Percentiles rank a stretch among this genome's conserved stretches.
These are phyloP conservation scores for Lasiurus borealis DNA, from an alignment of 2,113 vertebrate species.

Conservation along the genomic window DNA sequence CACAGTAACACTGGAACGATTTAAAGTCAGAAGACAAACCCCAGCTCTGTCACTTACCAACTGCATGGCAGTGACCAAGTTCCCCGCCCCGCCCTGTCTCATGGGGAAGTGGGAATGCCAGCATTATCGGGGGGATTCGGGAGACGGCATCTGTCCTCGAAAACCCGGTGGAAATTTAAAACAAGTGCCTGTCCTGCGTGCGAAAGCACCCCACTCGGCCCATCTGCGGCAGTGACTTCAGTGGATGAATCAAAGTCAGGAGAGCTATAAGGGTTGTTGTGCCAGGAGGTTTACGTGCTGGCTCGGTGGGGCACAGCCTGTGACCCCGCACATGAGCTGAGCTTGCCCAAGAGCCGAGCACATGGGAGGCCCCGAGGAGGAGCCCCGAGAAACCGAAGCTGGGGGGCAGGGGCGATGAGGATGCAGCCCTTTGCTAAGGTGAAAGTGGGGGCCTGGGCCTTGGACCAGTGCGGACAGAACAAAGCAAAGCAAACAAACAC, in stretches of 20 bases:
- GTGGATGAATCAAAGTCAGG: neutral
- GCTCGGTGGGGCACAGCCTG: rapidly evolving
- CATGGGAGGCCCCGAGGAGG: rapidly evolving
- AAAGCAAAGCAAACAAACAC: neutral
- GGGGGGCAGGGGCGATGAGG: no score
- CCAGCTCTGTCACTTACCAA: neutral
- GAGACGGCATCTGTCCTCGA: neutral
- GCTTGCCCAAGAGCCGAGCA: no score
- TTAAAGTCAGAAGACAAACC: neutral
- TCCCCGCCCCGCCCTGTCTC: neutral
- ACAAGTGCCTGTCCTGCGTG: neutral
- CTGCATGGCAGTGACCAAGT: neutral
- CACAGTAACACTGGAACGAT: neutral
- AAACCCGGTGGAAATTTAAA: neutral
- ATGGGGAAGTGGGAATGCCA: neutral
- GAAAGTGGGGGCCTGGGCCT: neutral
- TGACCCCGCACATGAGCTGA: rapidly evolving
- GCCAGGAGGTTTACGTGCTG: rapidly evolving
- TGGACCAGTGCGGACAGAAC: rapidly evolving
- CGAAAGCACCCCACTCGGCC: neutral
- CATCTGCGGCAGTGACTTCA: neutral
- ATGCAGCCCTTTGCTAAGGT: no score
- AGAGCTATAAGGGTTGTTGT: no score
- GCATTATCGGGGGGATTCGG: neutral
- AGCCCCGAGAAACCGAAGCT: no score